Evolutionary conservation across 2,113 vertebrate species (phyloP).

Genomic region (Petromus typicus): DNA sequence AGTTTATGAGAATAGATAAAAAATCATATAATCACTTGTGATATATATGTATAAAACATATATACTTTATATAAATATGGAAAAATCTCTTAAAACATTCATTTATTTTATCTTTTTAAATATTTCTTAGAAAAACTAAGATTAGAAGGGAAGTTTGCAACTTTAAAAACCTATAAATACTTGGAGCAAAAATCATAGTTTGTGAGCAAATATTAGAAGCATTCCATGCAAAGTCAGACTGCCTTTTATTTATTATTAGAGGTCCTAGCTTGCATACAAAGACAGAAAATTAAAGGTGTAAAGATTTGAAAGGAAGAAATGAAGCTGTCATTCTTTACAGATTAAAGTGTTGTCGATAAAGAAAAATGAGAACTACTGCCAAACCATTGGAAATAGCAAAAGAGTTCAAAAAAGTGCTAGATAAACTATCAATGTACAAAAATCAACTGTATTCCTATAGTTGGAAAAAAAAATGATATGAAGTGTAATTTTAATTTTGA

Average conservation of each 20-base stretch:
- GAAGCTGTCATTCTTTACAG: background rate
- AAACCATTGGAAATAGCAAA: background rate
- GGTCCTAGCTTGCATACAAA: background rate
- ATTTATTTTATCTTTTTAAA: background rate
- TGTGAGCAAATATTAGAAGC: background rate
- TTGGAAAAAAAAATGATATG: background rate
- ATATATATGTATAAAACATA: background rate
- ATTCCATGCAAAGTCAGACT: background rate
- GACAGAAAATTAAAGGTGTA: background rate
- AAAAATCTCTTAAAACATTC: background rate
- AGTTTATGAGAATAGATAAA: background rate
- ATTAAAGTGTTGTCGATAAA: background rate
- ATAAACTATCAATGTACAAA: background rate
- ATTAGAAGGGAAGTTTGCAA: background rate
- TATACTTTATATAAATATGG: background rate
- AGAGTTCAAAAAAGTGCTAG: background rate
- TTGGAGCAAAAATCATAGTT: background rate
- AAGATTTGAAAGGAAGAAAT: conserved; percentile 22
- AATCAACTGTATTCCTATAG: background rate
- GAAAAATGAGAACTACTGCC: background rate
- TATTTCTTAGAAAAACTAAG: background rate
- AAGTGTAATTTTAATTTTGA: background rate
- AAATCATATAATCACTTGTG: background rate
- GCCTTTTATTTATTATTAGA: background rate
- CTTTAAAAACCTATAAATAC: background rate